phyloP scores from a whole-genome alignment of 2,797 vertebrate species.

The Centroberyx gerrardi region DNA sequence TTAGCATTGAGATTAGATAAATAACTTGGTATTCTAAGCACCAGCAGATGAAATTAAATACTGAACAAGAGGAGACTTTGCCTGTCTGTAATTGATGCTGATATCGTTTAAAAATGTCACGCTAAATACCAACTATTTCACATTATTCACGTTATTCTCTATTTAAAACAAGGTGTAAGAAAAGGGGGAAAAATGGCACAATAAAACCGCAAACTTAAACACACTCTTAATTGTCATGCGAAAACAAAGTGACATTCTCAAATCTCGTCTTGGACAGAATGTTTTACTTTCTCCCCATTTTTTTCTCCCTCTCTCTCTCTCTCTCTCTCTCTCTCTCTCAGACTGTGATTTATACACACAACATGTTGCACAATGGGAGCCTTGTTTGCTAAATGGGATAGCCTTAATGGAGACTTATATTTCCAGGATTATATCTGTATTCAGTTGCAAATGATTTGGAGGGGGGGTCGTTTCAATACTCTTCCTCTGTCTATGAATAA shows the following conservation, averaged over 20 bases:
- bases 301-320: constrained; percentile 31
- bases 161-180: background rate
- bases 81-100: background rate
- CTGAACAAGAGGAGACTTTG: background rate
- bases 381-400: constrained; percentile 98
- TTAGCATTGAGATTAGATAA: background rate
- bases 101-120: background rate
- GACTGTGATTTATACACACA: constrained; percentile 94
- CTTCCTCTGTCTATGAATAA: constrained; percentile 98
- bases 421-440: constrained; percentile 99
- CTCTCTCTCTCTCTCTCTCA: constrained; percentile 57
- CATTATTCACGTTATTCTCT: background rate
- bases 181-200: background rate
- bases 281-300: constrained; percentile 54
- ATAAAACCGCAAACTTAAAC: constrained; percentile 62
- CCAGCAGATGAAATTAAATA: background rate
- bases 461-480: constrained; percentile 94
- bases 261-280: constrained; percentile 65
- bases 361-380: constrained; percentile 95
- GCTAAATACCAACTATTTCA: background rate
- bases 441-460: constrained; percentile 99
- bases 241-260: constrained; percentile 78
- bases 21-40: background rate
- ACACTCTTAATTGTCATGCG: constrained; percentile 62
- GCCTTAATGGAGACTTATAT: constrained; percentile 99